Evolutionary conservation across 1,140 invertebrate genomes (phyloP).

Genomic region (Apis laboriosa): DNA sequence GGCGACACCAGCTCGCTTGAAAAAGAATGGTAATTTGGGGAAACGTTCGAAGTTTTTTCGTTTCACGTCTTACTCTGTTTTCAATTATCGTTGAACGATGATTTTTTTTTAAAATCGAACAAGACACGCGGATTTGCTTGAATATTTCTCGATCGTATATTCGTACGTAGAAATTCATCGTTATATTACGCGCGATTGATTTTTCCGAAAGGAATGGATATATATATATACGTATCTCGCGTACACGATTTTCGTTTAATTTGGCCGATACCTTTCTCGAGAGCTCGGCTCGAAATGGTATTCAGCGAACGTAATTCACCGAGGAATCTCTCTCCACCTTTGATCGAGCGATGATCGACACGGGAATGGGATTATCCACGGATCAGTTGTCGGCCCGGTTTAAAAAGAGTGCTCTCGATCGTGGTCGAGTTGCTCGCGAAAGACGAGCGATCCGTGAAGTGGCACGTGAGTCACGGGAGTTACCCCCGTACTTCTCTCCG

Average conservation of each 20-base stretch:
- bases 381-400: conserved; percentile 25
- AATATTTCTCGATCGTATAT: no score
- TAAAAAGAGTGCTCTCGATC: conserved; percentile 45
- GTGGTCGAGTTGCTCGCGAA: conserved; percentile 49
- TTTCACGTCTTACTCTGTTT: no score
- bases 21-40: neutral
- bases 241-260: neutral
- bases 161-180: no score
- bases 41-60: neutral
- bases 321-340: conserved; percentile 35
- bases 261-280: neutral
- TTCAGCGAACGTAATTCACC: neutral
- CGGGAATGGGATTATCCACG: conserved; percentile 43
- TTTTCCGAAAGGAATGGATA: no score
- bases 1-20: neutral
- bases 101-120: no score
- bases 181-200: no score
- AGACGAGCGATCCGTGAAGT: conserved; percentile 56
- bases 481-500: conserved; percentile 40
- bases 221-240: neutral
- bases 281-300: neutral
- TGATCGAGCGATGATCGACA: conserved; percentile 48
- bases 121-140: no score
- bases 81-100: no score
- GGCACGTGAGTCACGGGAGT: conserved; percentile 67